phyloP scores from a whole-genome alignment of 2,113 vertebrate genomes.

The Pavo muticus region DNA sequence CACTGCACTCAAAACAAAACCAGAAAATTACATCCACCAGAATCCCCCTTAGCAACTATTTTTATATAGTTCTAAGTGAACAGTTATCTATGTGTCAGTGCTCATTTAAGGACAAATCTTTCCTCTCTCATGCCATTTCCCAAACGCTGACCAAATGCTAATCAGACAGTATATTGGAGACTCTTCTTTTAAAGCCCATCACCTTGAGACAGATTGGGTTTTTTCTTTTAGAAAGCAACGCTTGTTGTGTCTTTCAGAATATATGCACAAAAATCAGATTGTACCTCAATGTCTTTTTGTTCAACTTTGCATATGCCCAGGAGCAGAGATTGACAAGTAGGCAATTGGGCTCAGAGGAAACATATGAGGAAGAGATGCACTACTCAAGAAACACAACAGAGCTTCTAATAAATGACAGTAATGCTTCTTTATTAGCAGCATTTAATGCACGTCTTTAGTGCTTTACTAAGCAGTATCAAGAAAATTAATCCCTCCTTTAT shows the following conservation, averaged over 20 bases:
- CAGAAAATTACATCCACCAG: not conserved
- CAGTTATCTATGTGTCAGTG: not conserved
- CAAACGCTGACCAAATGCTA: not conserved
- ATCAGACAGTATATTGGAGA: not conserved
- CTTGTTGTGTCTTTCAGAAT: not conserved
- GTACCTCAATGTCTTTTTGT: not conserved
- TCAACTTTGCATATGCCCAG: not conserved
- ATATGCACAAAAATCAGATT: not conserved
- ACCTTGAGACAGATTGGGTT: not conserved
- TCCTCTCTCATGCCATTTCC: not conserved
- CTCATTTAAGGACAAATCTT: not conserved
- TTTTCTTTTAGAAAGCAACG: constrained; percentile 9
- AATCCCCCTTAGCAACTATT: not conserved
- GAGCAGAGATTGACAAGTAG: not conserved
- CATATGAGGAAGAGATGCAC: not conserved
- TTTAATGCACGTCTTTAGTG: not conserved
- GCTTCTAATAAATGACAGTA: not conserved
- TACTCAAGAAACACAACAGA: not conserved
- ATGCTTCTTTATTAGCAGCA: not conserved
- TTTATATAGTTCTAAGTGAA: not conserved
- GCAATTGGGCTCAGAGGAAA: not conserved
- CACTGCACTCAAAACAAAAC: not conserved
- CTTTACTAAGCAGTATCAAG: not conserved
- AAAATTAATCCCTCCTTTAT: not conserved
- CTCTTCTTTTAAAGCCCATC: not conserved